Conservation (phyloP, 1,140 invertebrate genomes). For the Lysiphlebus fabarum region DNA sequence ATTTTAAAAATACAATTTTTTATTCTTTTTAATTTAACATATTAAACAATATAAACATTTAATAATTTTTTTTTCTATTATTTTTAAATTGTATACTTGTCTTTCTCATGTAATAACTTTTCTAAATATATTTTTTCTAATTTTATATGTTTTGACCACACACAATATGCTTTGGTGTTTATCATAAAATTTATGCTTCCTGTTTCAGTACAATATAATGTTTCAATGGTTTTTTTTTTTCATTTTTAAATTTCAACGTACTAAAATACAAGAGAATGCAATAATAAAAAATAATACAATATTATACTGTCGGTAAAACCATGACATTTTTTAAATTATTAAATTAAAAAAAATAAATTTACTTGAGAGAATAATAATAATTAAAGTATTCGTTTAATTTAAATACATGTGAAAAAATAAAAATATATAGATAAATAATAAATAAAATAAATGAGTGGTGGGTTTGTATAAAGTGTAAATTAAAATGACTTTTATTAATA, state of each 20-base stretch:
- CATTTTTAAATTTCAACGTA: background rate
- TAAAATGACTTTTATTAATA: constrained; percentile 32
- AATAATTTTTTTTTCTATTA: background rate
- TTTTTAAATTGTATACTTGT: background rate
- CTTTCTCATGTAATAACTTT: too few species aligned
- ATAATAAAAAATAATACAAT: background rate
- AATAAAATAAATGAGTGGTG: background rate
- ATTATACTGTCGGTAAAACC: background rate
- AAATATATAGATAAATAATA: background rate
- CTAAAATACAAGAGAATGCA: constrained; percentile 5
- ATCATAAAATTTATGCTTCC: constrained; percentile 51
- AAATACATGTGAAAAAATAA: background rate
- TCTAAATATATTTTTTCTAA: constrained; percentile 1
- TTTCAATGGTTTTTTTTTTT: constrained; percentile 14
- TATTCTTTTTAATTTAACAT: background rate
- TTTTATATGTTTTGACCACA: constrained; percentile 7
- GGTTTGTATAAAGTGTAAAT: constrained; percentile 18
- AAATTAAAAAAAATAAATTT: too few species aligned
- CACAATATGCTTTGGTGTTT: constrained; percentile 43
- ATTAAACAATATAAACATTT: background rate
- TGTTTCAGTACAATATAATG: constrained; percentile 35
- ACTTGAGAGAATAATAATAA: too few species aligned
- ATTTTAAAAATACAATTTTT: background rate
- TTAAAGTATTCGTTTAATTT: too few species aligned
- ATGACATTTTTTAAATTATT: background rate